Conservation (phyloP, 92 coral and sea anemone species). For the Actinostola sp. region DNA sequence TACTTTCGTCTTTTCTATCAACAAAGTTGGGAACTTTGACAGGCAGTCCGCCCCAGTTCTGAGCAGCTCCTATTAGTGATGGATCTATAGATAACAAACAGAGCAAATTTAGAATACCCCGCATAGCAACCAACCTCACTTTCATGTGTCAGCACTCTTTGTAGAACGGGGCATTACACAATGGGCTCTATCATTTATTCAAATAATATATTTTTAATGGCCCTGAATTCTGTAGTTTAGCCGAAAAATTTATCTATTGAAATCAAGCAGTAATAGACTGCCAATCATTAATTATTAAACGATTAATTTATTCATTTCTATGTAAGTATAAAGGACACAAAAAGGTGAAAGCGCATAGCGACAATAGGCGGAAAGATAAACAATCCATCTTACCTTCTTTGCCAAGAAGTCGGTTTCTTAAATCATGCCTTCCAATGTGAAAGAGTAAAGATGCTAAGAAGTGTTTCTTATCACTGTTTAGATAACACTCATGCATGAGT, state of each 20-base stretch:
- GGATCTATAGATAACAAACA: conserved; percentile 59
- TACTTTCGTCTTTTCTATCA: conserved; percentile 81
- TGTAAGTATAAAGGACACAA: background rate
- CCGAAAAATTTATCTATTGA: no score
- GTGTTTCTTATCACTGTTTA: conserved; percentile 68
- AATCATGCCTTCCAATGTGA: conserved; percentile 85
- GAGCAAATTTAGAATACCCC: background rate
- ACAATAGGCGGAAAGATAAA: conserved; percentile 4
- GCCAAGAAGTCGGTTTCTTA: conserved; percentile 84
- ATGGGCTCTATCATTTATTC: no score
- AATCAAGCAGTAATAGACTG: no score
- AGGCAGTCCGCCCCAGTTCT: conserved; percentile 89
- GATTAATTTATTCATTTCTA: conserved; percentile 2
- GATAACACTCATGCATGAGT: conserved; percentile 70
- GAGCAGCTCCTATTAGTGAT: conserved; percentile 53
- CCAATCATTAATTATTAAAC: no score
- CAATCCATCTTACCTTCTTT: conserved; percentile 69
- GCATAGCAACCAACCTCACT: no score
- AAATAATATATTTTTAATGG: no score
- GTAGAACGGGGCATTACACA: no score
- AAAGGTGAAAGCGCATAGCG: background rate
- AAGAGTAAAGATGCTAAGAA: conserved; percentile 75
- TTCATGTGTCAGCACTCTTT: no score
- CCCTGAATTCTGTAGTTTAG: no score
- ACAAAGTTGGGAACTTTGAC: conserved; percentile 81